Evolutionary conservation across 2,797 vertebrate species (phyloP), one percentile per base, ranked within the genome.

Genomic region (Euthynnus affinis): DNA sequence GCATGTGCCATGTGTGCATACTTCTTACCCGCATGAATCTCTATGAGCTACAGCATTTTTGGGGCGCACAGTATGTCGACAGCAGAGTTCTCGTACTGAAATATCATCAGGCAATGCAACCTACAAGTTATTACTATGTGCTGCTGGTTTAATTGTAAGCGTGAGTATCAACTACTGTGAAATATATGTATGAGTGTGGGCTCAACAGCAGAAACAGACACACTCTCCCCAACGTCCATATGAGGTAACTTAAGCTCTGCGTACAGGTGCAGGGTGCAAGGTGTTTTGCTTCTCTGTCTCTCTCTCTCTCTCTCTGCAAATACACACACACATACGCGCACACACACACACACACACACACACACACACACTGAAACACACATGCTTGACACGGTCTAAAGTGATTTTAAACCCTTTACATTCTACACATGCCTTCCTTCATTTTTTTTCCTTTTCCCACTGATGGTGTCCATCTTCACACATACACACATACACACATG

Each of bases 241-340:
- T 48, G 80, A 74, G 80, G 91, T 86, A 88, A 92, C 78, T 81
- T 82, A 88, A 91, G 69, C 68, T 57, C 23, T 49, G 42, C 13
- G 25, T 95, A 93, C 95, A 95, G 94, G 95, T 96, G 95, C 93
- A 93, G 67, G 1, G 12, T 85, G 94, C 91, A 95, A 96, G 94
- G 95, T 95, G 95, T 88, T 90, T 29, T 29, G 27, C 27, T n/a
- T n/a, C n/a, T n/a, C n/a, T n/a, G 0, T 44, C 52, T 56, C 67
- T 29, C 37, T 53, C 4, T 44, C 52, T 56, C 4, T 44, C 52
- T 56, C 67, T 29, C 37, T 53, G 57, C 53, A 52, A 15, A 80
- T 44, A 76, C 65, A 70, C 79, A 85, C 85, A 87, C 80, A 81
- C 71, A 74, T 77, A 85, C 85, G 86, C 80, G 80, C 71, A 74